Base-by-base conservation (phyloP, 2,888 invertebrate species). In the Phyllotreta cruciferae region DNA sequence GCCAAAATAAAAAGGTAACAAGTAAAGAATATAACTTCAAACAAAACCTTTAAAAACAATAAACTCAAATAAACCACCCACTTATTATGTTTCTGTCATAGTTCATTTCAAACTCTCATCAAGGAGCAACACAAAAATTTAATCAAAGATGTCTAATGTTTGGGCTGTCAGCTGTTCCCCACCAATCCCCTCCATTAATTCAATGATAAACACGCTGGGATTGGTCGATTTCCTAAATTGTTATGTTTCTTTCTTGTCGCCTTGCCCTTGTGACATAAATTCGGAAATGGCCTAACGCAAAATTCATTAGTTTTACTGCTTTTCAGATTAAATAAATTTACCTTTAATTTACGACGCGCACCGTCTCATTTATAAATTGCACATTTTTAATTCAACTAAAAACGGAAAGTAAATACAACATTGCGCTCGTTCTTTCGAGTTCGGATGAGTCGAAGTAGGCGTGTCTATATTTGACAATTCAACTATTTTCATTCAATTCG, bases 121-220 rank as follows among this genome's bases (percentile, higher is more conserved):
- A 66, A 68, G 66, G 64, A 71, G 71, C 68, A 70, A 71, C 73
- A 71, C 70, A 66, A 74, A 76, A 77, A 74, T 75, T 73, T 78
- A 76, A 75, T 76, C 75, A 77, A 79, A 80, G 79, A 79, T 79
- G 79, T 79, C 79, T 70, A 75, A 72, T 78, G 76, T 79, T 80
- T 79, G 74, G 79, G 71, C 76, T 78, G 80, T 80, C 80, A 80
- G 79, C 79, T 80, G 80, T 78, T 79, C 77, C 79, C 79, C 78
- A 73, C 77, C 67, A 72, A 71, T 68, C 71, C 73, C 73, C 71
- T 67, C 70, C 70, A 68, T 36, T 50, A 52, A 56, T 52, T 60
- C 37, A 44, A 36, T 35, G 42, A 44, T 71, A 70, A 70, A 71
- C 73, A 67, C 37, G 52, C 11, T 37, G 13, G 71, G 69, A 77